Percentiles rank a stretch among this genome's conserved stretches.
phyloP scores from a whole-genome alignment of 2,797 vertebrate genomes.

The Mus spretus region DNA sequence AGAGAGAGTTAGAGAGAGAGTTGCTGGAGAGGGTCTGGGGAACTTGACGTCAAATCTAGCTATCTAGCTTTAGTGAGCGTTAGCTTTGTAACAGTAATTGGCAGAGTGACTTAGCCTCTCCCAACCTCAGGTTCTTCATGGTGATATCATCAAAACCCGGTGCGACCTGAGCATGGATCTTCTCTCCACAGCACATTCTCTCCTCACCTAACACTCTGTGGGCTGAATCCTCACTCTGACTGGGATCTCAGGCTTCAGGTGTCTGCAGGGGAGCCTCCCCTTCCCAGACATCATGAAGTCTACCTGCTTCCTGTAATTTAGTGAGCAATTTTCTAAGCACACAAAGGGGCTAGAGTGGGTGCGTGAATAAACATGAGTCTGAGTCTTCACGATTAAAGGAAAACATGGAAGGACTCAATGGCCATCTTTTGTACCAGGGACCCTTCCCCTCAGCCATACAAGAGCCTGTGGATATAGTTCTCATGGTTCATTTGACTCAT shows the following conservation, averaged over 20 bases:
- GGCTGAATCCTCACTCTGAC: background rate
- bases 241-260: background rate
- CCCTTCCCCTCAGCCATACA: background rate
- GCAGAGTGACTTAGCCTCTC: background rate
- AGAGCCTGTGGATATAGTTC: background rate
- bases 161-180: background rate
- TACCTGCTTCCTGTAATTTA: background rate
- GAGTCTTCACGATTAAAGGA: background rate
- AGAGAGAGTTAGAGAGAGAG: no score
- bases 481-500: background rate
- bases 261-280: background rate
- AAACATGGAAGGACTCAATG: background rate
- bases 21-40: background rate
- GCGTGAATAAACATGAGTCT: background rate
- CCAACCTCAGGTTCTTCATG: background rate
- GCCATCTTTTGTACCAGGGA: no score
- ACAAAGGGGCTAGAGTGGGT: background rate
- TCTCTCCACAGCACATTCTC: background rate
- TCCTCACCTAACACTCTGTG: background rate
- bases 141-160: background rate
- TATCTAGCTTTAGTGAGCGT: background rate
- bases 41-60: background rate
- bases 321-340: background rate
- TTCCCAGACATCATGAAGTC: accelerated
- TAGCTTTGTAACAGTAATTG: background rate